Conservation (phyloP, 1,140 invertebrate genomes). For the Nilaparvata lugens region DNA sequence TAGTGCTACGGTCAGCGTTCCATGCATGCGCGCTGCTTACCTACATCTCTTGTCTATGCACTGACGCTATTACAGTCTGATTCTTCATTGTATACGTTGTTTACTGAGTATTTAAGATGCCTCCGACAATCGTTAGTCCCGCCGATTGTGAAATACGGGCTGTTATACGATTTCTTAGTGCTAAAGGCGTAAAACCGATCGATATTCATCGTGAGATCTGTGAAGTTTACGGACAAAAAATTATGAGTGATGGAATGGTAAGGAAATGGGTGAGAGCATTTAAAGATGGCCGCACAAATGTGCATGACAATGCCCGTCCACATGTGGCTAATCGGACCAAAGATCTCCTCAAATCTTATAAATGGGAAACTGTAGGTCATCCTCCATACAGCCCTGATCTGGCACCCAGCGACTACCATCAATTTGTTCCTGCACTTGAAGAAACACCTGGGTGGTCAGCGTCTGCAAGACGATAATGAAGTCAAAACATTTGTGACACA, state of each 20-base stretch:
- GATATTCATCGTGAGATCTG: too few relatives aligned
- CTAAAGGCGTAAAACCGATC: too few relatives aligned
- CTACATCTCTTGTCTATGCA: conserved; percentile 11
- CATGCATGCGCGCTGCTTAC: conserved; percentile 1
- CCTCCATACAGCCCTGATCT: too few relatives aligned
- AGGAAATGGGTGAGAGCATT: conserved; percentile 20
- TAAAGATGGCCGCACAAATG: conserved; percentile 19
- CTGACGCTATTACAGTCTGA: conserved; percentile 15
- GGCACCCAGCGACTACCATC: too few relatives aligned
- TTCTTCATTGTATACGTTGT: conserved; percentile 13
- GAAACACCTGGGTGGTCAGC: conserved; percentile 17
- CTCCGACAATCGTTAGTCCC: conserved; percentile 12
- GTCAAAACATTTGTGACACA: too few relatives aligned
- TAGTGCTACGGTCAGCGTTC: conserved; percentile 4
- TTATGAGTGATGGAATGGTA: conserved; percentile 18
- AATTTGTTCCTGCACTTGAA: too few relatives aligned
- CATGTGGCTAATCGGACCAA: too few relatives aligned
- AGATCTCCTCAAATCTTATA: too few relatives aligned
- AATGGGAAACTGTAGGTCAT: too few relatives aligned
- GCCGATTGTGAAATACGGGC: conserved; percentile 16
- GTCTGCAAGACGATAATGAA: conserved; percentile 19
- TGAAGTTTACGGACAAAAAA: conserved; percentile 21
- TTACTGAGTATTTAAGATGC: too few relatives aligned
- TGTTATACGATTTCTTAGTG: too few relatives aligned
- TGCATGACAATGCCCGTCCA: too few relatives aligned